Base-by-base conservation (phyloP, 2,888 invertebrate genomes). In the Conops quadrifasciatus region DNA sequence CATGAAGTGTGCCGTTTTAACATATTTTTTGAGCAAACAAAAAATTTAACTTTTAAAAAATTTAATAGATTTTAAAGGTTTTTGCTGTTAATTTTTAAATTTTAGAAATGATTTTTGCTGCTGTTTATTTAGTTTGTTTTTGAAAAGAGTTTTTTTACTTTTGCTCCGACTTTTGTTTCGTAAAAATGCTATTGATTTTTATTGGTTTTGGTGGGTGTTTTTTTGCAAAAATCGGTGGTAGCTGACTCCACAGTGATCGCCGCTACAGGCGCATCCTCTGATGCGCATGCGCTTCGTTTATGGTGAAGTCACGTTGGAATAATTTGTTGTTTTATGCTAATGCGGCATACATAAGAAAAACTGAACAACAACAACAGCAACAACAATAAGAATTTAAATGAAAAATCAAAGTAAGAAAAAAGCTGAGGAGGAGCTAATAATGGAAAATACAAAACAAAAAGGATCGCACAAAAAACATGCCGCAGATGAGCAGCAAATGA, bases 241-340 rank as follows among this genome's bases (percentile, higher is more conserved):
- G 30, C n/a, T 30, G 67, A 19, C 24, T 43, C 19, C 19, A 51
- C 26, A 4, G 53, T 30, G 67, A 49, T 43, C 51, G 53, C 43
- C 21, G 47, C 15, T 26, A 13, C 16, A 60, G 51, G 47, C 16
- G 45, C 56, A 9, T 28, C 11, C 60, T 49, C 53, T 71, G 64
- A 45, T 63, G 71, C 70, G 67, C 68, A 73, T 75, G 74, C 68
- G 72, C 69, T 73, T 84, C 85, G 84, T 85, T 85, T 85, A 85
- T 85, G 85, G 85, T 81, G 81, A 79, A 85, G 85, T 85, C 85
- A 85, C 85, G 85, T 85, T 85, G 85, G 85, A 85, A 85, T 85
- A 85, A 85, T 85, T 85, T 85, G 85, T 85, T 85, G 85, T 85
- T 84, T 85, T 85, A 85, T 85, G 85, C 84, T 85, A 85, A 85